Conservation (phyloP, 2,888 invertebrate species). For the Ctena decussata region DNA sequence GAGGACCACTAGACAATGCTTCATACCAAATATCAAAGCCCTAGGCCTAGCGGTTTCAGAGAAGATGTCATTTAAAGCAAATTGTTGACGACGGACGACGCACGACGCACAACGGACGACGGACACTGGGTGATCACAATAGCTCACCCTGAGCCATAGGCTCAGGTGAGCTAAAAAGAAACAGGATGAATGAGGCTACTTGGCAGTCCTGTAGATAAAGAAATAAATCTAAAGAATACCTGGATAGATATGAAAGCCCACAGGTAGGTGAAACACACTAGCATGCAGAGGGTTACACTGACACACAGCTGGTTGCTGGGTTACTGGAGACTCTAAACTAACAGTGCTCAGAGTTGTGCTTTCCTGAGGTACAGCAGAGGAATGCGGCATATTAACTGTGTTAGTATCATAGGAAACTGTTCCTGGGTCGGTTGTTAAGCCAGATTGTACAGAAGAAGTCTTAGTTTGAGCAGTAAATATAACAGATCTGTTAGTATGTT, state of each 20-base stretch:
- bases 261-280: background rate
- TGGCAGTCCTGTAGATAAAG: too few relatives aligned
- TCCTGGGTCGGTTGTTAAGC: background rate
- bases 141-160: too few relatives aligned
- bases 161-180: too few relatives aligned
- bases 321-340: background rate
- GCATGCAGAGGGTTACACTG: background rate
- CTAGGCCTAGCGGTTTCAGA: too few relatives aligned
- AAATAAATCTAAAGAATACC: slow-evolving; percentile 26
- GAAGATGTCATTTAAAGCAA: too few relatives aligned
- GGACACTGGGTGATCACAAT: too few relatives aligned
- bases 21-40: too few relatives aligned
- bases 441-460: background rate
- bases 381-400: background rate
- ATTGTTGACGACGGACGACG: too few relatives aligned
- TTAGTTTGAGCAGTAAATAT: background rate
- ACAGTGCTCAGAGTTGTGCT: background rate
- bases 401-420: background rate
- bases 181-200: too few relatives aligned
- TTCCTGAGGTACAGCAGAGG: background rate
- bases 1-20: too few relatives aligned
- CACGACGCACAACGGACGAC: too few relatives aligned
- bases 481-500: background rate
- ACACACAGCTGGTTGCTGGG: background rate
- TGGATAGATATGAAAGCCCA: slow-evolving; percentile 11